These are phyloP conservation scores for Pseudomugil tenellus DNA, from an alignment of 2,797 vertebrate species.

Conservation along the genomic window DNA sequence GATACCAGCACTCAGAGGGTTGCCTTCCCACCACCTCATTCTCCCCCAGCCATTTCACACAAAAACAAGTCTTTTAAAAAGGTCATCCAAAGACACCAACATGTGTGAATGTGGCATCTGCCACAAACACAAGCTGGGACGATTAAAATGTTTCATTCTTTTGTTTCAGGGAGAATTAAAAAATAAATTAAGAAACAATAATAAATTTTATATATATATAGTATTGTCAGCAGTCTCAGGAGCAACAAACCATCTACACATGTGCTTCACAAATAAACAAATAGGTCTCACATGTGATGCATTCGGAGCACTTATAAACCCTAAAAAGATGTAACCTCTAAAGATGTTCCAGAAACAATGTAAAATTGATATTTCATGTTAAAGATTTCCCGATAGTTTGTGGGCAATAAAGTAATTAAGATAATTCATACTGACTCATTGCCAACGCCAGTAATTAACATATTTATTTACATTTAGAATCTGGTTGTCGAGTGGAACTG, in stretches of 20 bases:
- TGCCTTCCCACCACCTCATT: slow-evolving; percentile 1
- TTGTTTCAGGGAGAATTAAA: slow-evolving; percentile 24
- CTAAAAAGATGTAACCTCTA: neutral
- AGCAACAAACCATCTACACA: neutral
- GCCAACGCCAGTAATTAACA: too few relatives aligned
- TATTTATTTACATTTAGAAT: too few relatives aligned
- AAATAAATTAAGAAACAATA: neutral
- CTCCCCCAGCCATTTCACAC: slow-evolving; percentile 62
- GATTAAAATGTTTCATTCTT: slow-evolving; percentile 46
- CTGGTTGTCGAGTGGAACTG: too few relatives aligned
- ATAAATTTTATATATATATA: too few relatives aligned
- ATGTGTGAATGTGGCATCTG: slow-evolving; percentile 29
- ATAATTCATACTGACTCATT: too few relatives aligned
- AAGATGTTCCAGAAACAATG: neutral
- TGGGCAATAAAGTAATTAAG: too few relatives aligned
- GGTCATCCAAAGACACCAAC: slow-evolving; percentile 70
- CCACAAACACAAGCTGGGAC: slow-evolving; percentile 19
- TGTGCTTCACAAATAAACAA: neutral
- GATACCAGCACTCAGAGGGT: slow-evolving; percentile 71
- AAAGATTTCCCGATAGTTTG: too few relatives aligned
- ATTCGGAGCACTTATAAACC: neutral
- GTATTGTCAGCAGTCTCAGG: neutral
- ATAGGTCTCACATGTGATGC: neutral
- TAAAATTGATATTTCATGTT: neutral
- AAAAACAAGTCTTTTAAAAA: slow-evolving; percentile 71